Conservation (phyloP, 2,888 invertebrate genomes). For the Polietes domitor region DNA sequence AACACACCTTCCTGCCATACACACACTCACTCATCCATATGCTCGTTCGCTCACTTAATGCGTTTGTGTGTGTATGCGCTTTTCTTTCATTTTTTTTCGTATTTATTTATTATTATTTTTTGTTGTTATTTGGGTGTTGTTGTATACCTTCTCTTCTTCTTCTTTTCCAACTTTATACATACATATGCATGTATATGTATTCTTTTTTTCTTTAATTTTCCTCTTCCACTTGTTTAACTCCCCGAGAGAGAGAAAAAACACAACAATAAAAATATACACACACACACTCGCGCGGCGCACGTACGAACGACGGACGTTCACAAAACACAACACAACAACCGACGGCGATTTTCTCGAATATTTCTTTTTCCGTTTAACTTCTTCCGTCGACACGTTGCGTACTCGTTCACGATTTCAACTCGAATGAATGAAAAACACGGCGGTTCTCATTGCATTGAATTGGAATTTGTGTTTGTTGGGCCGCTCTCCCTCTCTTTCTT, state of each 20-base stretch:
- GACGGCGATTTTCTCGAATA: background rate
- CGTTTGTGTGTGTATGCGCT: constrained; percentile 12
- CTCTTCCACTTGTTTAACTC: constrained; percentile 52
- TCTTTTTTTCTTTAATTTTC: constrained; percentile 48
- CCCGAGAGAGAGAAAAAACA: background rate
- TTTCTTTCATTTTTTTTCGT: constrained; percentile 2
- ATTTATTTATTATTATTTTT: constrained; percentile 15
- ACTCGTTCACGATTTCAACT: constrained; percentile 62
- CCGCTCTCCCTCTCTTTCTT: too few relatives aligned
- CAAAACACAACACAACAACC: constrained; percentile 50
- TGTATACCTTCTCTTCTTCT: constrained; percentile 39
- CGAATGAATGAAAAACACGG: constrained; percentile 59
- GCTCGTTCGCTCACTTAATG: background rate
- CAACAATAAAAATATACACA: background rate
- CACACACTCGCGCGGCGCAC: background rate
- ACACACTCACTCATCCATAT: constrained; percentile 24
- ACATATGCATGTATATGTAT: constrained; percentile 28
- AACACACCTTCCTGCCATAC: constrained; percentile 53
- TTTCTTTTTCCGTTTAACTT: constrained; percentile 39
- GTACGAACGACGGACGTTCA: background rate
- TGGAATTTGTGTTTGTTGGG: constrained; percentile 18
- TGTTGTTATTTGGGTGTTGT: constrained; percentile 6
- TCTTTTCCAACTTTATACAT: constrained; percentile 28
- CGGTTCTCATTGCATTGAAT: constrained; percentile 28
- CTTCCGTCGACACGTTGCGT: constrained; percentile 46